Base-by-base conservation (phyloP, 2,113 vertebrate genomes). In the Saimiri boliviensis region DNA sequence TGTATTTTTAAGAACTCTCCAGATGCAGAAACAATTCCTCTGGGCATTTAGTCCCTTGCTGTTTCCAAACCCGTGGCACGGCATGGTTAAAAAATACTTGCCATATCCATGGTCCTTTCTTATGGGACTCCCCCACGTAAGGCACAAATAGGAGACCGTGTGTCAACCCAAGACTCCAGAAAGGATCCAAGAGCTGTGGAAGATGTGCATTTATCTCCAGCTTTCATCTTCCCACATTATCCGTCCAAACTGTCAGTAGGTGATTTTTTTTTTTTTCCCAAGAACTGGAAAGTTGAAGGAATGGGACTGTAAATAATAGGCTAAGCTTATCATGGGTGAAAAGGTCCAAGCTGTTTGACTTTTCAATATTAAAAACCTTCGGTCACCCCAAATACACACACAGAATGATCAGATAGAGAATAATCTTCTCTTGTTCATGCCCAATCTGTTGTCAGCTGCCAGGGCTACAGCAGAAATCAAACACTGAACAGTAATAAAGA, bases 391-490 rank as follows among this genome's bases (percentile, higher is more conserved):
- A 54, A 83, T 14, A 16, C 7, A 70, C 58, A 93, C 27, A 73
- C 93, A 92, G 52, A 83, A 92, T 66, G 47, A 91, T 70, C 63
- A 54, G 66, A 76, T 94, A 66, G 86, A 49, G 68, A 63, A 63
- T 54, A 30, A 56, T 85, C 30, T 10, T 2, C 70, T 94, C 82
- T 86, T 21, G 45, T 63, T 68, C 74, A 20, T 93, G 90, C 73
- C 54, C 66, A 30, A 93, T 92, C 94, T 66, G 42, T 68, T 97
- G 77, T 95, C 82, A 73, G 73, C 73, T 23, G 45, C 77, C 45
- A 40, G 25, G 58, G 49, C 93, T 89, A 47, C 10, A 83, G 35
- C 42, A 77, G 82, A 97, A 98, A 91, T 91, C 89, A 93, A 96
- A 96, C 27, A 17, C 56, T 37, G 17, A 88, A 40, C 6, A 0